Percentiles rank a stretch among this genome's conserved stretches.
Evolutionary conservation across 2,113 vertebrate species (phyloP).

Genomic region (Podiceps cristatus): DNA sequence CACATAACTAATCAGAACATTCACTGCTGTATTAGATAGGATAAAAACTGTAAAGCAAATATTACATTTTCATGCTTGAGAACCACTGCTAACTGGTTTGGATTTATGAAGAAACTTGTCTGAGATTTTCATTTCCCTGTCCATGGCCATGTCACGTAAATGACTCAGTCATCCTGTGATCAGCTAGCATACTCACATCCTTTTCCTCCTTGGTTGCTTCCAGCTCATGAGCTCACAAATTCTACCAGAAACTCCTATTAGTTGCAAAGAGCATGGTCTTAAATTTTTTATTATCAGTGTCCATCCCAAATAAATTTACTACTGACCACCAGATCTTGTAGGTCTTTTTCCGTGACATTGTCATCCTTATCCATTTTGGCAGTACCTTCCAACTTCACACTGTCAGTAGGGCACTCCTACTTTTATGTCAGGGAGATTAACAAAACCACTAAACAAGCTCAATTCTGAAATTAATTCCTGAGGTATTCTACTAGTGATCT

Average conservation of each 20-base stretch:
- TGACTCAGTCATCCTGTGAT: constrained; percentile 29
- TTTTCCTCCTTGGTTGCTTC: not conserved
- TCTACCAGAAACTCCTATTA: not conserved
- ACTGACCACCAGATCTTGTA: not conserved
- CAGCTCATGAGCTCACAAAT: not conserved
- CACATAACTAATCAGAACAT: constrained; percentile 22
- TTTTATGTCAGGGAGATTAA: not conserved
- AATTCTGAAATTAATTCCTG: not conserved
- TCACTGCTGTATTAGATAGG: constrained; percentile 23
- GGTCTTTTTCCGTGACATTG: not conserved
- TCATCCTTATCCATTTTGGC: not conserved
- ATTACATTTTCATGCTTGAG: constrained; percentile 41
- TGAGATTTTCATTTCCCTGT: not conserved
- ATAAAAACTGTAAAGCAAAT: constrained; percentile 29
- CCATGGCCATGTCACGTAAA: not conserved
- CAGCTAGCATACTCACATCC: not conserved
- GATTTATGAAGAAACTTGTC: constrained; percentile 19
- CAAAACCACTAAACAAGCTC: not conserved
- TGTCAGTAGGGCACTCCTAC: not conserved
- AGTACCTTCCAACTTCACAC: not conserved
- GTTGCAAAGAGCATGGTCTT: not conserved
- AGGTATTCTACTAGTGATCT: not conserved
- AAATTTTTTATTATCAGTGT: not conserved
- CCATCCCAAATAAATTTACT: not conserved
- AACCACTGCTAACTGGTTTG: constrained; percentile 2